Conservation (phyloP, 2,113 vertebrate species). For the Talpa occidentalis region DNA sequence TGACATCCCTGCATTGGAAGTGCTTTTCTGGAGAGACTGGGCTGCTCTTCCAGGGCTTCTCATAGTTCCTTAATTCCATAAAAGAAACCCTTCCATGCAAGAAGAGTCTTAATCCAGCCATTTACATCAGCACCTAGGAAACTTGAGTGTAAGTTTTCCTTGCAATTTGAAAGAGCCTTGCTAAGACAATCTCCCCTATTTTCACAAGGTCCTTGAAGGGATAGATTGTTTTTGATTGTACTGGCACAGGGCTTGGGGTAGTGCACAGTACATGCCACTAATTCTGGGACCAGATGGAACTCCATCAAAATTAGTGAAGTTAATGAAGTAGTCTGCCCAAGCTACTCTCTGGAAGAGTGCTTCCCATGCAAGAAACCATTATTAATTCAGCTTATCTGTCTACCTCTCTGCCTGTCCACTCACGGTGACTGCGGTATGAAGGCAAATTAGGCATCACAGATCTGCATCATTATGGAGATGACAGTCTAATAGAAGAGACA, state of each 20-base stretch:
- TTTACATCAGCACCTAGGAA: not conserved
- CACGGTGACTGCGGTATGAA: not conserved
- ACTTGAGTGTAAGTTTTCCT: not conserved
- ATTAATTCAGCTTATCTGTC: not conserved
- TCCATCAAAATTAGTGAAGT: not conserved
- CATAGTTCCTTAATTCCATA: not conserved
- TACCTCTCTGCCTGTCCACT: not conserved
- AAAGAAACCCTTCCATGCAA: not conserved
- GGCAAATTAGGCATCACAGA: not conserved
- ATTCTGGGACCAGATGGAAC: not conserved
- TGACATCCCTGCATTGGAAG: not conserved
- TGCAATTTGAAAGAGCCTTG: not conserved
- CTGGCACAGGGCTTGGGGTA: not conserved
- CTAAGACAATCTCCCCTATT: not conserved
- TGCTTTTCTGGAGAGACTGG: not conserved
- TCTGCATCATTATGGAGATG: not conserved
- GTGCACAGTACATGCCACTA: too few relatives aligned
- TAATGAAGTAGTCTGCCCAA: not conserved
- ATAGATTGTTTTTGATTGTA: not conserved
- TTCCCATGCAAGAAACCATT: not conserved
- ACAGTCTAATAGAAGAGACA: not conserved
- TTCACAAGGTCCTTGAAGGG: not conserved
- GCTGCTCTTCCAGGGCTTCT: not conserved
- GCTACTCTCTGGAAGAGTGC: not conserved
- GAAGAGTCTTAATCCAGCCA: not conserved